Evolutionary conservation across 2,797 vertebrate species (phyloP), one percentile per base, ranked within the genome.

Genomic region (Triplophysa bombifrons): DNA sequence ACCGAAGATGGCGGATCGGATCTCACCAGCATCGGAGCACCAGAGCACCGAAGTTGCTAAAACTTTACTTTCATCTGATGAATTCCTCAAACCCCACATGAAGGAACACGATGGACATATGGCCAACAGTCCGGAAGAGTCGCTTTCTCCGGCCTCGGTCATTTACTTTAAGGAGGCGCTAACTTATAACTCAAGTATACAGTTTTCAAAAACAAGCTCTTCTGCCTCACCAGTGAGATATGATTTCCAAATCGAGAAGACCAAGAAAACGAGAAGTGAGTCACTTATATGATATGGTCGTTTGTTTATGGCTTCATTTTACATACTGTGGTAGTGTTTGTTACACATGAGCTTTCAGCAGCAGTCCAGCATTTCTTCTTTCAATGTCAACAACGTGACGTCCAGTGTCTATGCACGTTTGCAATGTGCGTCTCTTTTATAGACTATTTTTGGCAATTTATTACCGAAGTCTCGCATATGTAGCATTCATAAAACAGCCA

Each of bases 131-230:
- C 92, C 93, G 3, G 93, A 94, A 1, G 93, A 94, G 63, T 90
- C 91, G 30, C 88, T 94, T 0, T 92, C 93, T 2, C 93, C 93
- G 0, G 93, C 93, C 4, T 94, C 94, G 0, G 93, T 94, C 46
- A 94, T 94, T 10, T 94, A 90, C 85, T 94, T 94, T 80, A 93
- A 91, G 85, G 94, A 94, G 87, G 93, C 93, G n/a, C 66, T 93
- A 27, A 85, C 78, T 87, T 93, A 92, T 12, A 87, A 80, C 61
- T 67, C 90, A 0, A 93, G 83, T 82, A 19, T 94, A 50, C 82
- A 85, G 2, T 90, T 92, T 20, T 84, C 83, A 0, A 86, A 87
- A 51, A 50, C 86, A 13, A 87, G 77, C 4, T 44, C 85, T 67
- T 86, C 87, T 2, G 74, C 90, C 9, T 53, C 82, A 11, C 86